Base-by-base conservation (phyloP, 2,113 vertebrate species). In the Microtus richardsoni region DNA sequence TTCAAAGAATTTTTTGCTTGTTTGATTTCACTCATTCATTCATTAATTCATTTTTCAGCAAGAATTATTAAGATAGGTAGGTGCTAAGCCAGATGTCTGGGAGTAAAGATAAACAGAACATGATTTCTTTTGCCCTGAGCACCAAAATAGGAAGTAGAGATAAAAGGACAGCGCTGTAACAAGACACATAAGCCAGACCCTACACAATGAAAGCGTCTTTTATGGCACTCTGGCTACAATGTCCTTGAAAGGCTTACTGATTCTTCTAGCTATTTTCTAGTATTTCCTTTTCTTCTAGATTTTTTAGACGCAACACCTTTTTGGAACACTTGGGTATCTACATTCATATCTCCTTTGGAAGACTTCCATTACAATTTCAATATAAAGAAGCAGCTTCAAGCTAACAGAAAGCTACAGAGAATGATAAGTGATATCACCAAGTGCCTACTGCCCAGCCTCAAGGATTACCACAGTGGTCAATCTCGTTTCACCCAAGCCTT, bases 271-370 rank as follows among this genome's bases (percentile, higher is more conserved):
- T 64, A 66, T 91, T 17, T 49, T 52, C 70, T 70, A 22, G 49
- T 21, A 62, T 11, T 89, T 91, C 74, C 74, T 92, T 88, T 64
- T 60, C 74, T 88, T 75, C 68, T 71, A 52, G 19, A 73, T 85
- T 91, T 91, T 54, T 41, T 71, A 14, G 68, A 93, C 21, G 64
- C 21, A 33, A 28, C 19, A 41, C 26, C 12, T 78, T 30, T 13
- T 47, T 80, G 84, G 39, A 95, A 77, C 47, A 60, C 14, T 64
- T 85, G 47, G 33, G 91, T 64, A 64, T 26, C 52, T 92, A 93
- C 2, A n/a, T 16, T 52, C 39, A 30, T 8, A 78, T 33, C 30
- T 83, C n/a, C 54, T 85, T 71, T 82, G 60, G 2, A 84, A 64
- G 64, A 77, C 5, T 75, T 54, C 14, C 49, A 75, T 58, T 47